Conservation (phyloP, 2,888 invertebrate species). For the Choristoneura rosaceana region DNA sequence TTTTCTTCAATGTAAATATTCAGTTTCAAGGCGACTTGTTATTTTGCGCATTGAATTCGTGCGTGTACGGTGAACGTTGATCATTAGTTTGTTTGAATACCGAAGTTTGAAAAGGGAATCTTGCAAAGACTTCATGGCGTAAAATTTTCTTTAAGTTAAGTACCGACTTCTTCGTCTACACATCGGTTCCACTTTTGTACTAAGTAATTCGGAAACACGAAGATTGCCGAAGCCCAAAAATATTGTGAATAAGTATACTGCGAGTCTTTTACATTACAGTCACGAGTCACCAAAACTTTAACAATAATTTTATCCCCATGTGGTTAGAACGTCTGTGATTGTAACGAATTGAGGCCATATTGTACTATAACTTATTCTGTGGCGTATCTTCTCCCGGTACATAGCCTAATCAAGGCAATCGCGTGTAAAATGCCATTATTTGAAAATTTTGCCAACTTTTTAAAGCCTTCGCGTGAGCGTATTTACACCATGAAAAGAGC, state of each 20-base stretch:
- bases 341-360: neutral
- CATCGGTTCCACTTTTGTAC: neutral
- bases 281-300: neutral
- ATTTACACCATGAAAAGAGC: constrained; percentile 22
- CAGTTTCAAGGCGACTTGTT: constrained; percentile 7
- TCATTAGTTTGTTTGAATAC: constrained; percentile 10
- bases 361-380: neutral
- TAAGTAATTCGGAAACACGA: neutral
- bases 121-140: constrained; percentile 1
- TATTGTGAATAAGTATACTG: neutral
- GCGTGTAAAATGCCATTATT: constrained; percentile 33
- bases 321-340: neutral
- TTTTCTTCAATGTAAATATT: constrained; percentile 9
- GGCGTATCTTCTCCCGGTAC: neutral
- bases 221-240: neutral
- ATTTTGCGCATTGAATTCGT: constrained; percentile 2
- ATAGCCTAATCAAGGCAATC: neutral
- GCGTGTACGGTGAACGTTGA: constrained; percentile 20
- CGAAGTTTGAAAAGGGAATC: constrained; percentile 1
- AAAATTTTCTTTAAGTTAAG: neutral
- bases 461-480: constrained; percentile 25
- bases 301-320: neutral
- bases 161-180: neutral
- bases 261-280: neutral
- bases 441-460: constrained; percentile 31